Conservation (phyloP, 1,140 invertebrate species). For the Dendrolimus kikuchii region DNA sequence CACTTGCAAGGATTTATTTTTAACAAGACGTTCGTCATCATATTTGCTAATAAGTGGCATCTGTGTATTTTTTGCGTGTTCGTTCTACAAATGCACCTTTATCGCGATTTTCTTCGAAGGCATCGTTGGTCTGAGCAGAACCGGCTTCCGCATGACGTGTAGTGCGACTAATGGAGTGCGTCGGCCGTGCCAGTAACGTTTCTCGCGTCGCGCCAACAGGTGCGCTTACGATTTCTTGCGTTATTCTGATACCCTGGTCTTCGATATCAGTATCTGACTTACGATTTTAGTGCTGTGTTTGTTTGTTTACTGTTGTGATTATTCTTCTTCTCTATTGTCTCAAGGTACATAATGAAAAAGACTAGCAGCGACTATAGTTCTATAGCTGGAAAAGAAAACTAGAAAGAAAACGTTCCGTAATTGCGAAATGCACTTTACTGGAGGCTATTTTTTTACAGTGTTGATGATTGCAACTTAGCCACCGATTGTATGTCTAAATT, state of each 20-base stretch:
- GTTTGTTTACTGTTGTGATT: neutral
- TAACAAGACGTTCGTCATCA: slow-evolving; percentile 11
- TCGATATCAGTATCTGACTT: slow-evolving; percentile 1
- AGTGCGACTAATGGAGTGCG: slow-evolving; percentile 48
- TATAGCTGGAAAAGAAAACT: too few relatives aligned
- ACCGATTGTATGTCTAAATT: too few relatives aligned
- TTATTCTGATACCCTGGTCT: slow-evolving; percentile 36
- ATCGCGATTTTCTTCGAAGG: slow-evolving; percentile 44
- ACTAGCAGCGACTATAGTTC: too few relatives aligned
- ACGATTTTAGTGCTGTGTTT: slow-evolving; percentile 2
- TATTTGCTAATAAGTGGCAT: slow-evolving; percentile 8
- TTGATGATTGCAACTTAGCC: too few relatives aligned
- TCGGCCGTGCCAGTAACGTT: slow-evolving; percentile 50
- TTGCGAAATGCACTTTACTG: too few relatives aligned
- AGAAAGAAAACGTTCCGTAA: too few relatives aligned
- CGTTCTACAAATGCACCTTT: slow-evolving; percentile 17
- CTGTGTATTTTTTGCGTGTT: slow-evolving; percentile 3
- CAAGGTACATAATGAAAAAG: slow-evolving; percentile 2
- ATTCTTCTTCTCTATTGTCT: neutral
- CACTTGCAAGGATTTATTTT: slow-evolving; percentile 4
- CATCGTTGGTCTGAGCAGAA: slow-evolving; percentile 43
- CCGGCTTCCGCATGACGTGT: slow-evolving; percentile 65
- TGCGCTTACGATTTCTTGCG: slow-evolving; percentile 34
- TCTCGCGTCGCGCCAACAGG: slow-evolving; percentile 56
- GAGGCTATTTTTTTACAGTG: too few relatives aligned